Percentiles rank a stretch among this genome's conserved stretches.
Conservation (phyloP, 2,888 invertebrate genomes). For the Odontothrips loti region DNA sequence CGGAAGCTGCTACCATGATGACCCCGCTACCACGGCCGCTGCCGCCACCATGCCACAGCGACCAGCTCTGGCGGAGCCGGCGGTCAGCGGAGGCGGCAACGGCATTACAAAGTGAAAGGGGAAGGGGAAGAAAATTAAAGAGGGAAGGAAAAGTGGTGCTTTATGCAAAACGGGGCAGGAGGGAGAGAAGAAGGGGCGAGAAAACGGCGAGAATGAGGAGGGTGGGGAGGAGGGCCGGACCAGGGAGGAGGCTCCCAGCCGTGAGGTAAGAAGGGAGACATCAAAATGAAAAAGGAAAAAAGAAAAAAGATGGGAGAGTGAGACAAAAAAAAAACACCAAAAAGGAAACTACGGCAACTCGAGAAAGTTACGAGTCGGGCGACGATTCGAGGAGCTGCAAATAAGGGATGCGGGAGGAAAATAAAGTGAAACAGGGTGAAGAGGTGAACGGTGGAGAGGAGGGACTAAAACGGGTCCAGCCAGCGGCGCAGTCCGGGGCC, state of each 20-base stretch:
- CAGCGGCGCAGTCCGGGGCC: neutral
- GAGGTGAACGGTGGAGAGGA: too few relatives aligned
- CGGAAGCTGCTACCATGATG: neutral
- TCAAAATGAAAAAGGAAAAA: neutral
- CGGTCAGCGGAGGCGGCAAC: conserved; percentile 13
- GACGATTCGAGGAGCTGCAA: too few relatives aligned
- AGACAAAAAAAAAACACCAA: too few relatives aligned
- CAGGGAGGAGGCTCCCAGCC: neutral
- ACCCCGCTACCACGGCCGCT: neutral
- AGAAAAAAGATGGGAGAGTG: neutral
- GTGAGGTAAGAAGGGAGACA: neutral
- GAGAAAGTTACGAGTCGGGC: too few relatives aligned
- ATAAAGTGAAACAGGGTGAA: too few relatives aligned
- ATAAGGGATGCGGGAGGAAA: too few relatives aligned
- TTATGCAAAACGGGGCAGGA: neutral
- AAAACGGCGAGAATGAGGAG: neutral
- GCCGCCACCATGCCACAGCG: neutral
- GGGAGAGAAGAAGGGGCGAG: neutral
- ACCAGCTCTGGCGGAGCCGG: neutral
- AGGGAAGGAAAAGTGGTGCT: conserved; percentile 24
- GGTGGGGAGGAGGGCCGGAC: neutral
- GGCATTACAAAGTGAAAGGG: conserved; percentile 17
- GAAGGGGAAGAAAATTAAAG: neutral
- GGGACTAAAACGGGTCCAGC: neutral
- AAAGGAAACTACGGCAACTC: too few relatives aligned